phyloP scores from a whole-genome alignment of 2,113 vertebrate species.

The Coryphaenoides rupestris region DNA sequence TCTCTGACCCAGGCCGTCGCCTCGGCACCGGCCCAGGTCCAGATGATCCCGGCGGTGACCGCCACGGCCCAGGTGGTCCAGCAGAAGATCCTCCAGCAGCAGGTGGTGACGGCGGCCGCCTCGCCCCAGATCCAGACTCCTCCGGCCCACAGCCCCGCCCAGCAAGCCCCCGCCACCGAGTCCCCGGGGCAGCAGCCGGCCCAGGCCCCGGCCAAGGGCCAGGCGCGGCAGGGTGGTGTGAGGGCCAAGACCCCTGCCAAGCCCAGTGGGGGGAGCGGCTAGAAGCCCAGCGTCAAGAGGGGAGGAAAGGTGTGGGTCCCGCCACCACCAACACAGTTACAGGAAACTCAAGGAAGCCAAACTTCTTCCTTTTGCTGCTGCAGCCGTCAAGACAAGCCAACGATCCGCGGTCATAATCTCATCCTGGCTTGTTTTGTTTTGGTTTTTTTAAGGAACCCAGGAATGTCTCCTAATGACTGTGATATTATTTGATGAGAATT shows the following conservation, averaged over 20 bases:
- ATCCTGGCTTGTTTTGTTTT: constrained; percentile 7
- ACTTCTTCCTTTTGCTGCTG: neutral
- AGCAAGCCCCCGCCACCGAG: constrained; percentile 68
- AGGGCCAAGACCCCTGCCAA: constrained; percentile 81
- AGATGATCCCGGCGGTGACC: constrained; percentile 80
- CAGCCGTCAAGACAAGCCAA: too few relatives aligned
- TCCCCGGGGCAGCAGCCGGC: constrained; percentile 70
- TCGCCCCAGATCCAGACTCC: constrained; percentile 82
- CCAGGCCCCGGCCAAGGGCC: constrained; percentile 64
- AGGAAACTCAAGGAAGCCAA: neutral
- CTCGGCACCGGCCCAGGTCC: constrained; percentile 74
- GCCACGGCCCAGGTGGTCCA: constrained; percentile 79
- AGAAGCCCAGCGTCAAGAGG: constrained; percentile 14
- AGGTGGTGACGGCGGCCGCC: constrained; percentile 74
- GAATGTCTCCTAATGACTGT: constrained; percentile 15
- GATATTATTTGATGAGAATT: neutral
- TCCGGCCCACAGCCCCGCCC: constrained; percentile 79
- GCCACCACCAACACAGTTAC: too few relatives aligned
- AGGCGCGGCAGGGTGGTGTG: constrained; percentile 73
- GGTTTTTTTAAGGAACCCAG: constrained; percentile 22
- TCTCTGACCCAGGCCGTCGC: constrained; percentile 78
- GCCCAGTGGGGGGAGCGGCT: constrained; percentile 71
- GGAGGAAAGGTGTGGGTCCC: neutral
- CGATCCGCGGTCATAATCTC: too few relatives aligned
- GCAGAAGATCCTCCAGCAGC: constrained; percentile 83